A percentile compares a stretch with the other conserved stretches of the same genome.
Conservation (phyloP, 1,140 invertebrate species). For the Colletes latitarsis region DNA sequence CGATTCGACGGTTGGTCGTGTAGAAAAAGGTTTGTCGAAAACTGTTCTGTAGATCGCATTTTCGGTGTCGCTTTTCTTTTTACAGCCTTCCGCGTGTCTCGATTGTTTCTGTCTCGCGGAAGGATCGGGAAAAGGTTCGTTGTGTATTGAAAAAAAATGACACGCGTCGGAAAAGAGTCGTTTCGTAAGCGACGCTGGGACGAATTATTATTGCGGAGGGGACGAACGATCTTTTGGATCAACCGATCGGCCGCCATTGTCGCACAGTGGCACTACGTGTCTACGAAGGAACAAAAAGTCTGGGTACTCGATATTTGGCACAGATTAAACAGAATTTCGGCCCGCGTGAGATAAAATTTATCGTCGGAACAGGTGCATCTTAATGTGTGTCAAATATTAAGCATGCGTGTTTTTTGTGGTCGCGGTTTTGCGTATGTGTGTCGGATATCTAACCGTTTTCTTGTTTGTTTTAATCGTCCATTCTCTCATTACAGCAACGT, state of each 20-base stretch:
- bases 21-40: constrained; percentile 28
- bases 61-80: too few species aligned
- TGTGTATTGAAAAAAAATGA: constrained; percentile 20
- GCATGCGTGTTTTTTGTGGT: constrained; percentile 30
- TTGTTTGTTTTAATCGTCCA: constrained; percentile 30
- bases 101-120: too few species aligned
- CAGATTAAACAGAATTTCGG: constrained; percentile 69
- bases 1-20: background rate
- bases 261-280: constrained; percentile 35
- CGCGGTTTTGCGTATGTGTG: too few species aligned
- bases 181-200: too few species aligned
- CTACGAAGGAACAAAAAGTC: constrained; percentile 70
- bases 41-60: background rate
- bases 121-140: too few species aligned
- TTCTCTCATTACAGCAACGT: constrained; percentile 40
- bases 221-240: constrained; percentile 50
- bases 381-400: constrained; percentile 72
- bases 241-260: constrained; percentile 13
- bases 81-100: too few species aligned
- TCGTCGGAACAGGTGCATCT: constrained; percentile 39
- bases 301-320: constrained; percentile 72
- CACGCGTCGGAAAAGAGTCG: background rate
- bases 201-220: background rate
- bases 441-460: background rate
- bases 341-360: background rate